Base-by-base conservation (phyloP, 1,140 invertebrate species). In the Orius insidiosus region DNA sequence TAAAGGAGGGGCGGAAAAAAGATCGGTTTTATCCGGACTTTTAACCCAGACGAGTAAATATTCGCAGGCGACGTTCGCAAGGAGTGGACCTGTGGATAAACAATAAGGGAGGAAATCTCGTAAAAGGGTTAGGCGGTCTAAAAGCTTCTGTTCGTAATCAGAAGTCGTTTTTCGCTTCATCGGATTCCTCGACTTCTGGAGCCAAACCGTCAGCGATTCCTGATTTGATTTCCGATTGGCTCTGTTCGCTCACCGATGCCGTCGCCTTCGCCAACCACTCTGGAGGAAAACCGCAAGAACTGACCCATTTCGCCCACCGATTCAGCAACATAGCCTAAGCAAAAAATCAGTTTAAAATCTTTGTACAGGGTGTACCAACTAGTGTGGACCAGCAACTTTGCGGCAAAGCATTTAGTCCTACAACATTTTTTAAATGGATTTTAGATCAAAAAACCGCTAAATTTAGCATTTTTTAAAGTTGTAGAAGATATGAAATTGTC, bases 31-130 rank as follows among this genome's bases (percentile, higher is more conserved):
- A 39, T 76, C 69, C 47, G 80, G 71, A 53, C 80, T 73, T 62
- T 80, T 85, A 59, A 81, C 80, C 88, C 88, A 94, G 43, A 71
- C 70, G 50, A 82, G 71, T 47, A 82, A 73, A 63, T 85, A 87
- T 59, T 93, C 86, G 89, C 88, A 94, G 53, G 75, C 77, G 67
- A 90, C 77, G 61, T 92, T 88, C 8, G 78, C 74, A 31, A 92
- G 62, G 19, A 94, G 60, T 30, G 80, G 73, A 55, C 80, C 77
- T 24, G 77, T 72, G 16, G 79, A 74, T 31, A 92, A 68, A 63
- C 85, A 92, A 47, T 86, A 76, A 1, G 87, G 87, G 60, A 93
- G 92, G 60, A 83, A 75, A 33, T 70, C 67, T 33, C 74, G 72
- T 15, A 85, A 61, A 14, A 78, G 55, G 8, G 66, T 66, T 5